Evolutionary conservation across 1,140 invertebrate genomes (phyloP).

Genomic region (Thalassaphorura encarpata): DNA sequence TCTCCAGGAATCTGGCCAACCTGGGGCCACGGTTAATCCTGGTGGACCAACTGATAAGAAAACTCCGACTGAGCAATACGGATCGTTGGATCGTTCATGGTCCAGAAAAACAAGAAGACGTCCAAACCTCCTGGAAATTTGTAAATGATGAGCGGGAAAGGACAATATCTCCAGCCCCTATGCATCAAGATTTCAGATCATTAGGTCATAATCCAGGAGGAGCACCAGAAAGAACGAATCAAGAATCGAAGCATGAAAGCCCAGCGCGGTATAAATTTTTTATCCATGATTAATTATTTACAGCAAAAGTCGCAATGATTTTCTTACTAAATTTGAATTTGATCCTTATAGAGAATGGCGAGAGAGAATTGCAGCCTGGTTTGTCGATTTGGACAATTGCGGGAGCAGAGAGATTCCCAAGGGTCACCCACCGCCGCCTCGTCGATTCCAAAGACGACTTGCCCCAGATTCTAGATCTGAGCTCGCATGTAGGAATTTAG

Average conservation of each 20-base stretch:
- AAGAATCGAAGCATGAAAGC: conserved; percentile 20
- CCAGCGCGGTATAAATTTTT: conserved; percentile 12
- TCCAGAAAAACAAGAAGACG: conserved; percentile 64
- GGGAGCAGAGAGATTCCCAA: conserved; percentile 53
- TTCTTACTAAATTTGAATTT: no score
- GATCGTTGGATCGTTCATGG: conserved; percentile 67
- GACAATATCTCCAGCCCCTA: conserved; percentile 55
- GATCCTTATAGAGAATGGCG: conserved; percentile 67
- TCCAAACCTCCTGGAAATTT: conserved; percentile 50
- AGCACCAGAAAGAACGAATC: not conserved
- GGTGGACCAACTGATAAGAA: no score
- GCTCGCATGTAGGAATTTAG: conserved; percentile 53
- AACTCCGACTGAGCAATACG: conserved; percentile 38
- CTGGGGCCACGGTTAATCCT: conserved; percentile 56
- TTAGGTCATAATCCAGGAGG: no score
- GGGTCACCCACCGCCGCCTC: conserved; percentile 50
- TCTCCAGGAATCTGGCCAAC: conserved; percentile 60
- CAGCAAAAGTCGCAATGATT: not conserved
- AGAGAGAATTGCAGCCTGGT: conserved; percentile 82
- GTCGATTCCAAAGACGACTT: conserved; percentile 56
- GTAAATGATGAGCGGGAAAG: conserved; percentile 52
- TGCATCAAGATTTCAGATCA: conserved; percentile 17
- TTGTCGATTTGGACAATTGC: conserved; percentile 74
- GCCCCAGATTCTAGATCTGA: no score
- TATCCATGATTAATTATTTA: not conserved